A percentile compares a stretch with the other conserved stretches of the same genome.
Evolutionary conservation across 2,797 vertebrate species (phyloP).

Genomic region (Manis crassicaudata): DNA sequence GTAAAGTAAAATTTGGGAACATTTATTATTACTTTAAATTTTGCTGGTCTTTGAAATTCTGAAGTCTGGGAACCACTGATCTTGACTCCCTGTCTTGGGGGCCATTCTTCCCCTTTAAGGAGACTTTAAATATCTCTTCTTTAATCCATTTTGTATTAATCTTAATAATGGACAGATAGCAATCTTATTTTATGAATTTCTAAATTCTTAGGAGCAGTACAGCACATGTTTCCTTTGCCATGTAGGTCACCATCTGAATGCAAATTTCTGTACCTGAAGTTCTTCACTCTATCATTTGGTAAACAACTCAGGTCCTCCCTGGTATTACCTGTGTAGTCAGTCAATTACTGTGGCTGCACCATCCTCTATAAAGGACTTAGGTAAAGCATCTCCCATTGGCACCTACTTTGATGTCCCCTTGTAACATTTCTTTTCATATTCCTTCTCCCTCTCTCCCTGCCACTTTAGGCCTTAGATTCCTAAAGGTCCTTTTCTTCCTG

Average conservation of each 20-base stretch:
- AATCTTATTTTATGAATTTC: background rate
- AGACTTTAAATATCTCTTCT: conserved; percentile 14
- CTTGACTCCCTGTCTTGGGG: background rate
- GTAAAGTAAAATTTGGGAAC: conserved; percentile 31
- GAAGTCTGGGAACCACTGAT: conserved; percentile 13
- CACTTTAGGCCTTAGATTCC: background rate
- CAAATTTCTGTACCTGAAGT: background rate
- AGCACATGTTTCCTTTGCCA: background rate
- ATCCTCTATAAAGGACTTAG: background rate
- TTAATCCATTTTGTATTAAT: conserved; percentile 43
- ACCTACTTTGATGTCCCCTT: background rate
- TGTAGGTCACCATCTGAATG: background rate
- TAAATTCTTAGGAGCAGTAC: background rate
- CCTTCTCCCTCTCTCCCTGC: background rate
- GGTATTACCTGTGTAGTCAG: background rate
- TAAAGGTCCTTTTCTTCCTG: conserved; percentile 48
- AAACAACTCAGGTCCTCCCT: background rate
- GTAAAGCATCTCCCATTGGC: background rate
- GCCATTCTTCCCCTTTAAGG: conserved; percentile 26
- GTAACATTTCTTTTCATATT: background rate
- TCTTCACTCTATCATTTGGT: background rate
- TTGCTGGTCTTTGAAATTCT: conserved; percentile 34
- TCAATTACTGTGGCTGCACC: background rate
- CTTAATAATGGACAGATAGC: background rate
- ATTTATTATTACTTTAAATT: conserved; percentile 38